A percentile compares a stretch with the other conserved stretches of the same genome.
Conservation (phyloP, 2,113 vertebrate species). For the Zosterops hypoxanthus region DNA sequence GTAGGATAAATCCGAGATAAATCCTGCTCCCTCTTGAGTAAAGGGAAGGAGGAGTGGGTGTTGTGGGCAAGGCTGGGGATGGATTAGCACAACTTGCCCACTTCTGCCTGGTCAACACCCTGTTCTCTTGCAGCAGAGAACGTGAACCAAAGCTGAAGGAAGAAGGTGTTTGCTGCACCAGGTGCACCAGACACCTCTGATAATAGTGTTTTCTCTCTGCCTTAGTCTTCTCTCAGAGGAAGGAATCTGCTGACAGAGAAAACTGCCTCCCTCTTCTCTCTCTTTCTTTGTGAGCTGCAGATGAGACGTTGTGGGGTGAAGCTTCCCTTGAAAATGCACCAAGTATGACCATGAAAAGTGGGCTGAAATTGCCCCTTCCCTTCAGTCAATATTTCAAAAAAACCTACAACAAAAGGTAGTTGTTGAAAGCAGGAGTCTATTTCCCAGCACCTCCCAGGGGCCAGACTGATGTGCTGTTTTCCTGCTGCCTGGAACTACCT, state of each 20-base stretch:
- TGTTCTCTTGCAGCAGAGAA: background rate
- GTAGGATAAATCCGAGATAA: background rate
- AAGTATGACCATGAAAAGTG: background rate
- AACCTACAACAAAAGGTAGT: fast-evolving
- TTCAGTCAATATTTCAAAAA: background rate
- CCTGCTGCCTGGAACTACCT: background rate
- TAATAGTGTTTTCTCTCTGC: background rate
- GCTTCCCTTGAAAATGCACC: background rate
- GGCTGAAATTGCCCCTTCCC: background rate
- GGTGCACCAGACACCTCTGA: background rate
- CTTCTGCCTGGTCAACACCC: background rate
- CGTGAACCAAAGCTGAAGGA: background rate
- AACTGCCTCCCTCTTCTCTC: background rate
- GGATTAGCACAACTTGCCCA: background rate
- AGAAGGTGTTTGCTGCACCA: background rate
- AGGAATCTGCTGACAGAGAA: background rate
- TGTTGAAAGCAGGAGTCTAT: background rate
- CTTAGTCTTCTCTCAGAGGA: background rate
- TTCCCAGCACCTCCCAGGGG: background rate
- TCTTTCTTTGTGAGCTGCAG: background rate
- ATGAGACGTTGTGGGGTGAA: background rate
- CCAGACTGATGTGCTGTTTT: background rate
- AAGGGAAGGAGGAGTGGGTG: background rate
- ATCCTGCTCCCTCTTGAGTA: background rate
- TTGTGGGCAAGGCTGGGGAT: background rate